Percentiles rank a stretch among this genome's conserved stretches.
These are phyloP conservation scores for Manacus vitellinus DNA, from an alignment of 2,113 vertebrate genomes.

Conservation along the genomic window DNA sequence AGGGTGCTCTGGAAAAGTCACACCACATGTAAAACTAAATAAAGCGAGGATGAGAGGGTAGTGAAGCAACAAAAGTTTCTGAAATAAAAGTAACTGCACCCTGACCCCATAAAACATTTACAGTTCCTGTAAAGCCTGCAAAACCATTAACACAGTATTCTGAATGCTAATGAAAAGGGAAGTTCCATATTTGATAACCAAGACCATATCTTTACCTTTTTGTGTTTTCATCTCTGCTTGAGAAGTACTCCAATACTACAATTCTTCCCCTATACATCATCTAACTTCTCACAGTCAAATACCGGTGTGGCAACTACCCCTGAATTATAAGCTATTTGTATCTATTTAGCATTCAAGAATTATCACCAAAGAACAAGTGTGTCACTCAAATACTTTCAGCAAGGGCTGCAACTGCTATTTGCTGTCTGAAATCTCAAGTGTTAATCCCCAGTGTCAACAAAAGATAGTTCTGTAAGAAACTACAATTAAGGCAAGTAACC, in stretches of 20 bases:
- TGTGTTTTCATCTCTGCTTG: neutral
- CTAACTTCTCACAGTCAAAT: neutral
- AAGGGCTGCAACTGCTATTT: neutral
- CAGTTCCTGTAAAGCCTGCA: neutral
- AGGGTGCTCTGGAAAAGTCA: neutral
- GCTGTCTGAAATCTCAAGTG: neutral
- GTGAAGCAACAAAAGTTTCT: neutral
- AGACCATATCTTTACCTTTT: neutral
- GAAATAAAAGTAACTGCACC: neutral
- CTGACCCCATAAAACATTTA: neutral
- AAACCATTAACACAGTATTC: neutral
- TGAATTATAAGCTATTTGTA: neutral
- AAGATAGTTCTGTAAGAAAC: neutral
- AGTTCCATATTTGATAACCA: neutral
- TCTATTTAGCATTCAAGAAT: neutral
- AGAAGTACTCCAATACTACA: neutral
- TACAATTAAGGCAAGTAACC: neutral
- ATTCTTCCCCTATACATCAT: neutral
- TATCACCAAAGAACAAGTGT: neutral
- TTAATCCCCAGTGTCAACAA: neutral
- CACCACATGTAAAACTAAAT: neutral
- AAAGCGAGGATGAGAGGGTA: neutral
- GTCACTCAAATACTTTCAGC: neutral
- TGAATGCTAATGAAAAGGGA: neutral
- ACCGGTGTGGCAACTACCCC: neutral